A percentile compares a stretch with the other conserved stretches of the same genome.
Conservation (phyloP, 2,888 invertebrate species). For the Boloria euphrosyne region DNA sequence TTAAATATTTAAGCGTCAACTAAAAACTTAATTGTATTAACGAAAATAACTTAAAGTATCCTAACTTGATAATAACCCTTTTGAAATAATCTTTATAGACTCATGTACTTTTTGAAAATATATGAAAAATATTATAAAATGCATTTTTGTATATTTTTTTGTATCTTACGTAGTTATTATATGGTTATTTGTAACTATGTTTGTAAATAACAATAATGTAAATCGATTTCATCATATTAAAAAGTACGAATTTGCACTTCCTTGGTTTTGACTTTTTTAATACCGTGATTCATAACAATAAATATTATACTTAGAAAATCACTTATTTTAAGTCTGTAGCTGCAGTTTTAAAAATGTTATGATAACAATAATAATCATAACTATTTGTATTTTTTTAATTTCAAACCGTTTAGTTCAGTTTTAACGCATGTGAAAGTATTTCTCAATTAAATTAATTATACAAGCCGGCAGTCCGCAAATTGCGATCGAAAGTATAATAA, state of each 20-base stretch:
- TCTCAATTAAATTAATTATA: constrained; percentile 51
- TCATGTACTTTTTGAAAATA: constrained; percentile 7
- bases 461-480: constrained; percentile 48
- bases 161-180: not conserved
- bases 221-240: constrained; percentile 6
- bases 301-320: no score
- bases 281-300: not conserved
- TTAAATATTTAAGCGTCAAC: no score
- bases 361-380: not conserved
- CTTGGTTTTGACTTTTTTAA: not conserved
- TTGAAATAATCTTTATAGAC: not conserved
- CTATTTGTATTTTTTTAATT: not conserved
- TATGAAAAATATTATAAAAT: not conserved
- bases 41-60: not conserved
- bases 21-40: no score
- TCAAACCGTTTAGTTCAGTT: not conserved
- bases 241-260: constrained; percentile 12
- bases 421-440: constrained; percentile 48
- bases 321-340: no score
- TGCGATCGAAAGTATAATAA: constrained; percentile 53
- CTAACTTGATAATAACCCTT: constrained; percentile 14
- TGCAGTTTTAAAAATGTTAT: not conserved
- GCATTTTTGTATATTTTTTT: constrained; percentile 9
- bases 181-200: not conserved
- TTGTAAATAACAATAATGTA: constrained; percentile 9